Evolutionary conservation across 2,113 vertebrate species (phyloP), one percentile per base, ranked within the genome.

Genomic region (Cyprinodon brontotheroides): DNA sequence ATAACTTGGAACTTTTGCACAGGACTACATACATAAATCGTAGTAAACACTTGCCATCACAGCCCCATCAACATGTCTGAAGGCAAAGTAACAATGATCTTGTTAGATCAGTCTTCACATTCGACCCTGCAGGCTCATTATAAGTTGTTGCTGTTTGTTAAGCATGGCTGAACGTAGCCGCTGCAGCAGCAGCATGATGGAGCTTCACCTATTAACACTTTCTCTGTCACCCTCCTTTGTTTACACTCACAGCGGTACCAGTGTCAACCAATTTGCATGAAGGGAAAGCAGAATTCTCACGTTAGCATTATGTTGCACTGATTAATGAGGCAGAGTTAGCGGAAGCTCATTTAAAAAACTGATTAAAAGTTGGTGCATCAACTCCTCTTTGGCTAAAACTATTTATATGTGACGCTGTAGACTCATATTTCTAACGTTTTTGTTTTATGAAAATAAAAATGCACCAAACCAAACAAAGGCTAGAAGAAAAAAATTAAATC

Each of bases 141-240:
- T n/a, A n/a, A 63, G 66, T 20, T 36, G 50, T 63, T 3, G 20
- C 15, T 72, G 73, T 81, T 84, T 78, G 80, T 82, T 70, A 68
- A 82, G 82, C 86, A 40, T 68, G 85, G 68, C 65, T 75, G 83
- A 82, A 72, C 40, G 17, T 74, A 73, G 59, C 38, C 29, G 15
- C 59, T 13, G 79, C 45, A 61, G 65, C 61, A 70, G 62, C 61
- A 68, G 62, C 60, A 22, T 53, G 68, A 65, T 17, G 57, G 11
- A 70, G 59, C 83, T 59, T 78, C 81, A 83, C 75, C 82, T 77
- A 75, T 77, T 74, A 81, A 72, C 79, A 45, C 83, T 57, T 78
- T 17, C 53, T 40, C 3, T 40, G 43, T 76, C 11, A 12, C 40
- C 57, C 45, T 60, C 57, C 61, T 65, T 41, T 39, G 71, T 64